Conservation (phyloP, 2,888 invertebrate genomes). For the Drosophila ustulata region DNA sequence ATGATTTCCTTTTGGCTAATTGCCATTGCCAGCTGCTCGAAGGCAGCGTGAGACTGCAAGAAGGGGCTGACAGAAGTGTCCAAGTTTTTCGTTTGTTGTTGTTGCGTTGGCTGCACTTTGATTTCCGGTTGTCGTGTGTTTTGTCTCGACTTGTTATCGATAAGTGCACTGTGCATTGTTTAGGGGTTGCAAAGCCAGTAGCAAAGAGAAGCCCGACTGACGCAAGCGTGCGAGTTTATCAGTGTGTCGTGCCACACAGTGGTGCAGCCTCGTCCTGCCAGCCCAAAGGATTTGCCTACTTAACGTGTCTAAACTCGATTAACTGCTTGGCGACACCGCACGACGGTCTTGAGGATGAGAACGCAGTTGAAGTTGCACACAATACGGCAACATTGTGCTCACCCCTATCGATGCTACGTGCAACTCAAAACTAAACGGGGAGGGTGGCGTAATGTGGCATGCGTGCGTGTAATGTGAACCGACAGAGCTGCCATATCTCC, state of each 20-base stretch:
- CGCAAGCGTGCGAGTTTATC: conserved; percentile 5
- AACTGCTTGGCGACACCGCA: conserved; percentile 26
- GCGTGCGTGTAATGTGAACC: conserved; percentile 1
- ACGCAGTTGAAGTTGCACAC: background rate
- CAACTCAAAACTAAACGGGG: conserved; percentile 3
- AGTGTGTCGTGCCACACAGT: background rate
- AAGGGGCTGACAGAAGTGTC: background rate
- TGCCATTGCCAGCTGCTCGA: conserved; percentile 37
- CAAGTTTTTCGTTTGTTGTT: background rate
- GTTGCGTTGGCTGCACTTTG: conserved; percentile 2
- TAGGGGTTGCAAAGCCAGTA: conserved; percentile 42
- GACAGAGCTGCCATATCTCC: conserved; percentile 31
- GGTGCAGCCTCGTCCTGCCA: background rate
- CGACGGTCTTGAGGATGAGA: conserved; percentile 4
- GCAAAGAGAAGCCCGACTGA: conserved; percentile 1
- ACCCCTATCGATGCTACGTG: conserved; percentile 18
- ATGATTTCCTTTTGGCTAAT: conserved; percentile 41
- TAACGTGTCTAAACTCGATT: conserved; percentile 55
- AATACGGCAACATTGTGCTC: conserved; percentile 23
- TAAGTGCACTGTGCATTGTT: conserved; percentile 40
- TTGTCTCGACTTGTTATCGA: conserved; percentile 45
- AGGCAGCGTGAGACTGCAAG: background rate
- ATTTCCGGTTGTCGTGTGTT: conserved; percentile 32
- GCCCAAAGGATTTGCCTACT: conserved; percentile 35
- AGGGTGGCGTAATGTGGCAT: conserved; percentile 12